A percentile compares a stretch with the other conserved stretches of the same genome.
Conservation (phyloP, 2,113 vertebrate species). For the Copsychus sechellarum region DNA sequence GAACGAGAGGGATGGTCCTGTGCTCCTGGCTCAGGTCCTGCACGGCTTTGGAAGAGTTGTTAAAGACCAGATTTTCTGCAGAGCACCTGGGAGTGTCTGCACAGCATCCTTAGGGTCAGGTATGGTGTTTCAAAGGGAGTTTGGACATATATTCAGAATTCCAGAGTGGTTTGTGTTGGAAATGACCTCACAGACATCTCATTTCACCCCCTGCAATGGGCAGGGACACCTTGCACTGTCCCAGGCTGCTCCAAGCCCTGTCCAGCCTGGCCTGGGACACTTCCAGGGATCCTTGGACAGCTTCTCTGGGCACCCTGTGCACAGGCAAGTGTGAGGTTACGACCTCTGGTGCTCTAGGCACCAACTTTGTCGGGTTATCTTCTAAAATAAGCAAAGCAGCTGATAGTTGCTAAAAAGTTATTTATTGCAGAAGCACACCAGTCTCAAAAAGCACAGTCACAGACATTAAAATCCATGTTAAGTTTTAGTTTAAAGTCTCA, state of each 20-base stretch:
- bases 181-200: neutral
- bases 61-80: neutral
- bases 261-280: neutral
- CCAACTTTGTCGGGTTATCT: no score
- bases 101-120: rapidly evolving
- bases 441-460: no score
- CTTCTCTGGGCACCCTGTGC: neutral
- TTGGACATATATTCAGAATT: neutral
- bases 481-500: no score
- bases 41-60: neutral
- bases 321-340: no score
- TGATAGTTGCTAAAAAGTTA: no score
- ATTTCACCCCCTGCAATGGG: rapidly evolving
- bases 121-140: neutral
- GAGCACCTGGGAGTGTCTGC: neutral
- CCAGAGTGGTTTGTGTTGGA: neutral
- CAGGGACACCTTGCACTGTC: neutral
- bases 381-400: no score
- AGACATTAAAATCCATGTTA: no score
- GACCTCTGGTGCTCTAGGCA: no score
- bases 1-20: neutral
- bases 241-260: rapidly evolving
- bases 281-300: neutral
- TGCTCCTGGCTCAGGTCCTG: neutral
- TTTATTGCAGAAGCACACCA: no score